These are phyloP conservation scores for Ips nitidus DNA, from an alignment of 1,140 invertebrate species.

Conservation along the genomic window DNA sequence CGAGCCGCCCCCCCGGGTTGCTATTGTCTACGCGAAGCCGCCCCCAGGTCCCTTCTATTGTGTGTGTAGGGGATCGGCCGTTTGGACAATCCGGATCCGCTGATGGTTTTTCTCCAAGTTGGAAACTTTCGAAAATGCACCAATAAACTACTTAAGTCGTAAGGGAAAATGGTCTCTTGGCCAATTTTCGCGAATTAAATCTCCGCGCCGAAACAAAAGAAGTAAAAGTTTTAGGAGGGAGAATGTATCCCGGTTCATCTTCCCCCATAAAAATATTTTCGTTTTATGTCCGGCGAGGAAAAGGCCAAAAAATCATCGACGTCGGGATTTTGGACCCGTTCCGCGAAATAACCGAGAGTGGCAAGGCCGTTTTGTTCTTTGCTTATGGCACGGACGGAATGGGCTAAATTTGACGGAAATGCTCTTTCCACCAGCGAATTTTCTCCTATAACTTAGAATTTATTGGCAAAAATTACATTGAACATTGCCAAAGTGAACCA, in stretches of 20 bases:
- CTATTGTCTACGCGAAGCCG: slow-evolving; percentile 37
- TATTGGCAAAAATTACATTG: no score
- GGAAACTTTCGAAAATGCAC: no score
- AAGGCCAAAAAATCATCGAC: slow-evolving; percentile 26
- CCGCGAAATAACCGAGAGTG: slow-evolving; percentile 22
- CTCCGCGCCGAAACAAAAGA: slow-evolving; percentile 15
- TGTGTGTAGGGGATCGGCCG: background rate
- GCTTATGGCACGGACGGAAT: slow-evolving; percentile 28
- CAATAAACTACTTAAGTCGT: no score
- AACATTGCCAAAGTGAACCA: no score
- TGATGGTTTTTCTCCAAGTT: no score
- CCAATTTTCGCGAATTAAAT: background rate
- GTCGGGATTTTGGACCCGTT: slow-evolving; percentile 24
- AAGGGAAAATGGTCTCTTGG: no score
- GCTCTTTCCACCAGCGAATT: slow-evolving; percentile 13
- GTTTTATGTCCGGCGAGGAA: slow-evolving; percentile 22
- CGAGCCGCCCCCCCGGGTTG: slow-evolving; percentile 38
- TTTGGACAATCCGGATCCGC: no score
- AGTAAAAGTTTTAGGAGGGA: slow-evolving; percentile 9
- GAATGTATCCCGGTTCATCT: slow-evolving; percentile 14
- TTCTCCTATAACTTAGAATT: no score
- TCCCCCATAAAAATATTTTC: slow-evolving; percentile 28
- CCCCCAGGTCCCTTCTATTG: slow-evolving; percentile 15
- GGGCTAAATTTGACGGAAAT: slow-evolving; percentile 8
- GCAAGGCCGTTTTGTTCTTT: slow-evolving; percentile 30